Evolutionary conservation across 2,797 vertebrate species (phyloP).

Genomic region (Pygocentrus nattereri): DNA sequence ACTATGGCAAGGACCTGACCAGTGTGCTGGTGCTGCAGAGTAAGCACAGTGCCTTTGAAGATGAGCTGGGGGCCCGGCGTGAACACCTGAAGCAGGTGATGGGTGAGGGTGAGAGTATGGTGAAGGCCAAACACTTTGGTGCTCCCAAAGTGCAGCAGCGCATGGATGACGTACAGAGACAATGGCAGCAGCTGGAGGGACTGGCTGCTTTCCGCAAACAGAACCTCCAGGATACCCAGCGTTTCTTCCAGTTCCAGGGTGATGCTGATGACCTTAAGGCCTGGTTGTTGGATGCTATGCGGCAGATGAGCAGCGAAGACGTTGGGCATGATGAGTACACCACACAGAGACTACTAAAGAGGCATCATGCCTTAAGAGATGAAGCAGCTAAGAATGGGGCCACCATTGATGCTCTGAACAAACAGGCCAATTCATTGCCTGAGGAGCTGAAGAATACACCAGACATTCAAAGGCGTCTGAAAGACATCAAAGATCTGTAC

Average conservation of each 20-base stretch:
- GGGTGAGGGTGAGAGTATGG: conserved; percentile 83
- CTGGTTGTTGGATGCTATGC: conserved; percentile 86
- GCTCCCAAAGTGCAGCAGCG: conserved; percentile 80
- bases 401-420: conserved; percentile 83
- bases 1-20: conserved; percentile 94
- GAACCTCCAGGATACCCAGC: conserved; percentile 87
- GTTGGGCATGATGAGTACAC: conserved; percentile 92
- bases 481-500: conserved; percentile 84
- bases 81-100: conserved; percentile 81
- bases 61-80: conserved; percentile 87
- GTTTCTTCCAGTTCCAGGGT: conserved; percentile 95
- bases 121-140: conserved; percentile 81
- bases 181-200: conserved; percentile 94
- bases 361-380: conserved; percentile 85
- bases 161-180: conserved; percentile 78
- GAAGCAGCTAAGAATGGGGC: conserved; percentile 83
- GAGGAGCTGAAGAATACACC: conserved; percentile 88
- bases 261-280: conserved; percentile 90
- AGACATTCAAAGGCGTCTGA: conserved; percentile 86
- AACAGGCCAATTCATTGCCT: conserved; percentile 86
- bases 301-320: conserved; percentile 84
- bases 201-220: conserved; percentile 89
- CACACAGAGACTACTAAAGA: conserved; percentile 86
- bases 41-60: conserved; percentile 93
- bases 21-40: conserved; percentile 90